Conservation (phyloP, 2,888 invertebrate genomes). For the Tipula lateralis region DNA sequence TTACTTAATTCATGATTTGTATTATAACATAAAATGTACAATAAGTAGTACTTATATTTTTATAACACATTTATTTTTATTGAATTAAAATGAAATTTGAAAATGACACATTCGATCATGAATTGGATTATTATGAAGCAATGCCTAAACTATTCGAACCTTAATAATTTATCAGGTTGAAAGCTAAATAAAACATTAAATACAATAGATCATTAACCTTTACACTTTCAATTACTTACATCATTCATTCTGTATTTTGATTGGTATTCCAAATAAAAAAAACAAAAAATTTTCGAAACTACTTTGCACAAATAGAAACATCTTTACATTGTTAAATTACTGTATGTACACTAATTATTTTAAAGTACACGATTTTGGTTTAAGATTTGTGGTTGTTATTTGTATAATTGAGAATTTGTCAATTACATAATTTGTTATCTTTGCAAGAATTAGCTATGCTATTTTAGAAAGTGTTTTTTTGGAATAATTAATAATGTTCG, state of each 20-base stretch:
- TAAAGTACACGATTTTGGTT: not conserved
- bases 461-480: not conserved
- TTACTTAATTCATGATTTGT: too few relatives aligned
- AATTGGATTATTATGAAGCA: too few relatives aligned
- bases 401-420: not conserved
- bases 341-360: not conserved
- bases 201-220: constrained; percentile 5
- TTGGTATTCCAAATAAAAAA: not conserved
- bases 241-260: not conserved
- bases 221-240: not conserved
- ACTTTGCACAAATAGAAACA: not conserved
- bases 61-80: too few relatives aligned
- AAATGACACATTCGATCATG: too few relatives aligned
- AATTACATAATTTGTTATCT: not conserved
- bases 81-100: too few relatives aligned
- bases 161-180: too few relatives aligned
- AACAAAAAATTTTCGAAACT: not conserved
- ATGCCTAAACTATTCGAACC: not conserved
- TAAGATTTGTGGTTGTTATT: not conserved
- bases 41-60: too few relatives aligned
- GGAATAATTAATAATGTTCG: not conserved
- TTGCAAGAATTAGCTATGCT: not conserved
- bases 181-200: too few relatives aligned
- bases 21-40: too few relatives aligned
- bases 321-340: too few relatives aligned